Base-by-base conservation (phyloP, 2,888 invertebrate genomes). In the Agrotis clavis region DNA sequence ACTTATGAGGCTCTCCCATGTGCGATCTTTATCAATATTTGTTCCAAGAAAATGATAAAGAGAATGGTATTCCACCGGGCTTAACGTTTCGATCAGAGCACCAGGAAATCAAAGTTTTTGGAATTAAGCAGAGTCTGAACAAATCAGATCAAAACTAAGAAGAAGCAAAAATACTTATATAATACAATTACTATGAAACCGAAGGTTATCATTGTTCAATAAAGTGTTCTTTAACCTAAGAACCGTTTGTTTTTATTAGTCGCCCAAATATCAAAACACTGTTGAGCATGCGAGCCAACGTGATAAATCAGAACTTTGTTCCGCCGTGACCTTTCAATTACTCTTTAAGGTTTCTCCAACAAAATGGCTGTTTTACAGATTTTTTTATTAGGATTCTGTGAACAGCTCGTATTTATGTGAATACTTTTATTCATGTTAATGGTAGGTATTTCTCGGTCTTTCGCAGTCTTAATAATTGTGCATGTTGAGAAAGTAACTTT, bases 201-300 rank as follows among this genome's bases (percentile, higher is more conserved):
- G 47, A 13, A 11, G 57, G 65, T 65, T 69, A 66, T 69, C 56
- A 21, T 45, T 50, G 30, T 61, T 65, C 18, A 50, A 50, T 35
- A 45, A 77, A 4, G 21, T 13, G 16, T 56, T 7, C 21, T 50
- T 45, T 59, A 59, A 54, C 48, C 30, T 25, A 48, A 30, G 21
- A 54, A 61, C 41, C 18, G 35, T 77, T 72, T 19, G 14, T 64
- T 66, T 77, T 63, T 63, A 54, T 77, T 79, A 54, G 50, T 35
- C 51, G 25, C 14, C 4, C 14, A 67, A 68, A 68, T 53, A 74
- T 50, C 50, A 65, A 77, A 72, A 61, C 53, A 57, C 50, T 25
- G 62, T 18, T 13, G 14, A 56, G 65, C 74, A 56, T 48, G 74
- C 51, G 6, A 48, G 4, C 45, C 50, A 61, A 66, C 75, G 54